phyloP scores from a whole-genome alignment of 2,113 vertebrate genomes.

The Uria aalge region DNA sequence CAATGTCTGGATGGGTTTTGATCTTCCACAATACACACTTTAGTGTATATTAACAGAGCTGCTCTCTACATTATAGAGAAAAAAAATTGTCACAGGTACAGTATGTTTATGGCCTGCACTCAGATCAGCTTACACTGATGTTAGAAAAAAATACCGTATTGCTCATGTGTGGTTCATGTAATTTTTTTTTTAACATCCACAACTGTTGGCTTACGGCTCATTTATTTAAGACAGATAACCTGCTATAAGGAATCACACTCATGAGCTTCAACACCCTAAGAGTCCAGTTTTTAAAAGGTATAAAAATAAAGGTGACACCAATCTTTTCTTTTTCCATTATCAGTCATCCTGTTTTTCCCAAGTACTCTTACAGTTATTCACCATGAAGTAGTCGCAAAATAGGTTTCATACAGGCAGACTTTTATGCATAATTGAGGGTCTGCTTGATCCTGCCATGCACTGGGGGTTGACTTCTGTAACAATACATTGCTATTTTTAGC shows the following conservation, averaged over 20 bases:
- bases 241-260: neutral
- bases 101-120: neutral
- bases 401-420: neutral
- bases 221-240: neutral
- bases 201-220: neutral
- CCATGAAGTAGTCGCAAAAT: conserved; percentile 1
- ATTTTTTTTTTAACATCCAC: neutral
- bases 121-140: neutral
- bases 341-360: neutral
- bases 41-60: neutral
- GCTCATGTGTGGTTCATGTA: neutral
- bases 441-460: conserved; percentile 14
- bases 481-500: conserved; percentile 24
- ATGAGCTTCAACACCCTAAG: neutral
- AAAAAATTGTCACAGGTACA: neutral
- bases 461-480: neutral
- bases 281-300: neutral
- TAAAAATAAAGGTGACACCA: neutral
- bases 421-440: conserved; percentile 19
- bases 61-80: neutral
- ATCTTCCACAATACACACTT: neutral
- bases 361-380: neutral
- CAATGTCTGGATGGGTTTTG: neutral
- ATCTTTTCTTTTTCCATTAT: neutral
- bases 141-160: neutral